Evolutionary conservation across 1,140 invertebrate genomes (phyloP).

Genomic region (Chironomus striatipennis): DNA sequence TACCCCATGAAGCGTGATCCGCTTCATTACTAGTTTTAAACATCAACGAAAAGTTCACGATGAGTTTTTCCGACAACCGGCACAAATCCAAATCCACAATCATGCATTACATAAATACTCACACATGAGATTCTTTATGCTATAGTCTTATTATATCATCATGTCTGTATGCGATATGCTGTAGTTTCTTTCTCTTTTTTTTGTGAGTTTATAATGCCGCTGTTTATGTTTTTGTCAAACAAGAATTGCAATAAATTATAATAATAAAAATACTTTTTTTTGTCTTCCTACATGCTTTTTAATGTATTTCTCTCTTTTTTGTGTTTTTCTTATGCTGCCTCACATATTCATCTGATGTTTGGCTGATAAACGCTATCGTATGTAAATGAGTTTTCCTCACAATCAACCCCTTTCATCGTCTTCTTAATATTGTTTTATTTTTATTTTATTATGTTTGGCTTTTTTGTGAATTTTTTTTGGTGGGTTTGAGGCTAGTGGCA

Average conservation of each 20-base stretch:
- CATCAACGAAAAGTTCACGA: too few species aligned
- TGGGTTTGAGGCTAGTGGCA: too few species aligned
- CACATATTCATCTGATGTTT: neutral
- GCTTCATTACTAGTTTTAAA: too few species aligned
- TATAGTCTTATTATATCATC: neutral
- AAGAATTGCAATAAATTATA: slow-evolving; percentile 20
- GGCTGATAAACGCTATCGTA: slow-evolving; percentile 18
- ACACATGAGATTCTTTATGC: neutral
- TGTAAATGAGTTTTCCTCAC: neutral
- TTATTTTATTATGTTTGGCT: neutral
- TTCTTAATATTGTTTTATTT: neutral
- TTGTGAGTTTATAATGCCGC: slow-evolving; percentile 16
- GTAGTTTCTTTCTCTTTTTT: neutral
- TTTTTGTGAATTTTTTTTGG: neutral
- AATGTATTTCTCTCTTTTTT: neutral
- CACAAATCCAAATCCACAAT: neutral
- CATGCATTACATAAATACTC: too few species aligned
- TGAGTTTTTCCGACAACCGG: neutral
- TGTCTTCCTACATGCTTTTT: slow-evolving; percentile 10
- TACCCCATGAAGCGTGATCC: too few species aligned
- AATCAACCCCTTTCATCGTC: neutral
- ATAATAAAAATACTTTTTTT: slow-evolving; percentile 22
- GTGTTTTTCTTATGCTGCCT: too few species aligned
- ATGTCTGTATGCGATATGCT: neutral
- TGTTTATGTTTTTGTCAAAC: slow-evolving; percentile 22